A percentile compares a stretch with the other conserved stretches of the same genome.
These are phyloP conservation scores for Tanytarsus gracilentus DNA, from an alignment of 2,888 invertebrate genomes.

Conservation along the genomic window DNA sequence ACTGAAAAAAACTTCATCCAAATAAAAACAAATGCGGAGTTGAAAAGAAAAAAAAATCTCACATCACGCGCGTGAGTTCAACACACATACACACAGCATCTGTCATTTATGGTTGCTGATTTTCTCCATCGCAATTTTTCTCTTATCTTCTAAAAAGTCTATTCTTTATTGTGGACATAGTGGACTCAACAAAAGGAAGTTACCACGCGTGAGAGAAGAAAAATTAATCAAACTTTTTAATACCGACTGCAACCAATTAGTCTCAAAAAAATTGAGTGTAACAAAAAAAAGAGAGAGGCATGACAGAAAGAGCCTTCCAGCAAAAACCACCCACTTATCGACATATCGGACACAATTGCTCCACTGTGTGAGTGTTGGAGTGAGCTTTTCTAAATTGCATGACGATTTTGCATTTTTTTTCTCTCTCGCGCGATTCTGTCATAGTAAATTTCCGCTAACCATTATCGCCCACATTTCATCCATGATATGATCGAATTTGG, in stretches of 20 bases:
- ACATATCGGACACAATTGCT: neutral
- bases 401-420: too few species aligned
- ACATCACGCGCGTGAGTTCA: conserved; percentile 19
- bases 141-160: too few species aligned
- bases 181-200: too few species aligned
- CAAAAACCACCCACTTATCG: neutral
- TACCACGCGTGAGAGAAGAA: too few species aligned
- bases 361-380: too few species aligned
- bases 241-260: conserved; percentile 4
- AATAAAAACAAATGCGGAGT: conserved; percentile 27
- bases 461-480: too few species aligned
- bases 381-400: too few species aligned
- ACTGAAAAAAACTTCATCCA: conserved; percentile 22
- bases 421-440: too few species aligned
- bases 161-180: too few species aligned
- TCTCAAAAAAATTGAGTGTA: neutral
- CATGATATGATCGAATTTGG: too few species aligned
- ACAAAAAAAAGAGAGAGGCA: neutral
- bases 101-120: neutral
- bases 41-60: conserved; percentile 16
- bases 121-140: neutral
- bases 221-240: too few species aligned
- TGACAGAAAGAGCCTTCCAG: conserved; percentile 1
- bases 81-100: conserved; percentile 1
- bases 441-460: too few species aligned